Evolutionary conservation across 2,888 invertebrate species (phyloP).

Genomic region (Drosophila engyochracea): DNA sequence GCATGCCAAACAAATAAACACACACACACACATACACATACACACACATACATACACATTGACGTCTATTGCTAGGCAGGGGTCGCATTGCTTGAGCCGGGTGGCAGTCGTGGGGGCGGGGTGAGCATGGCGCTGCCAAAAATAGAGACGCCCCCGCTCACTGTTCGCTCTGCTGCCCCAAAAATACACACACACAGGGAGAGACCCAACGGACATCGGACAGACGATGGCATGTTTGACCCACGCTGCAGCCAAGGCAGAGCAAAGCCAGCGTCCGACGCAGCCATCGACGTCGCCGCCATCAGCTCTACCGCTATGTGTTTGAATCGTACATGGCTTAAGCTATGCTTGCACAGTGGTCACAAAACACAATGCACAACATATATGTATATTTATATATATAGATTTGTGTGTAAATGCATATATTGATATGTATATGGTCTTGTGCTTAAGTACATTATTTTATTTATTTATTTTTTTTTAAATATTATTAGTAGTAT

Average conservation of each 20-base stretch:
- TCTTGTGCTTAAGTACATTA: neutral
- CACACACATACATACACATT: conserved; percentile 1
- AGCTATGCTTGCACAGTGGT: conserved; percentile 69
- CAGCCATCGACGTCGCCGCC: conserved; percentile 45
- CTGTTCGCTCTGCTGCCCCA: conserved; percentile 31
- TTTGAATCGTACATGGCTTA: conserved; percentile 66
- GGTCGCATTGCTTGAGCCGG: conserved; percentile 45
- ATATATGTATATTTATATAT: neutral
- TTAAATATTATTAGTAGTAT: neutral
- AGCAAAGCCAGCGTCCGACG: conserved; percentile 50
- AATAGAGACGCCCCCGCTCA: conserved; percentile 76
- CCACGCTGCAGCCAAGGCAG: conserved; percentile 57
- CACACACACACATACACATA: neutral
- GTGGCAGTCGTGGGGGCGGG: conserved; percentile 17
- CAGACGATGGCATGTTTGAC: conserved; percentile 56
- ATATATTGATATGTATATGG: neutral
- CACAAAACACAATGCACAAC: too few relatives aligned
- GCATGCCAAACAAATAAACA: conserved; percentile 46
- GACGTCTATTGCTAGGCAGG: conserved; percentile 34
- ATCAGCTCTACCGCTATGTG: conserved; percentile 59
- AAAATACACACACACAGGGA: conserved; percentile 26
- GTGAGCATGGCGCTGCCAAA: conserved; percentile 61
- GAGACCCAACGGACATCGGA: conserved; percentile 1
- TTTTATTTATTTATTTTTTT: neutral
- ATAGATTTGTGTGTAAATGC: conserved; percentile 6